These are phyloP conservation scores for Pegea sp. DNA, from an alignment of 23 tunicate genomes.

Conservation along the genomic window DNA sequence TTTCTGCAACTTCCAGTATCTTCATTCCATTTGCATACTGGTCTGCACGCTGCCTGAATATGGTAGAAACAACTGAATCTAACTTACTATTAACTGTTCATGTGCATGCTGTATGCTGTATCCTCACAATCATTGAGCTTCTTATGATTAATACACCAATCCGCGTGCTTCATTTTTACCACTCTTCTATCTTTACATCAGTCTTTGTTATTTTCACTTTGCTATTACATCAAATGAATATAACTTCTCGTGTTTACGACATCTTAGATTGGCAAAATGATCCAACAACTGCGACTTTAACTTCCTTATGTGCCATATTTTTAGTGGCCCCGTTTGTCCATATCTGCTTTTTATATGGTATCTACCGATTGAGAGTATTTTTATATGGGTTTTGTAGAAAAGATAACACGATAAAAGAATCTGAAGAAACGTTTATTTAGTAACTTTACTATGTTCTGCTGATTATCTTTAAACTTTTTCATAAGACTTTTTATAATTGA, in stretches of 20 bases:
- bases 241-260: slow-evolving; percentile 7
- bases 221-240: slow-evolving; percentile 10
- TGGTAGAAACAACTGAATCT: slow-evolving; percentile 10
- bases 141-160: slow-evolving; percentile 5
- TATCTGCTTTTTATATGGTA: no score
- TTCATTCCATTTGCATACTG: slow-evolving; percentile 14
- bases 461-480: no score
- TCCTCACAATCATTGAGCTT: slow-evolving; percentile 16
- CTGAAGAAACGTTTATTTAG: no score
- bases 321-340: no score
- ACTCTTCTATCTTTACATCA: slow-evolving; percentile 8
- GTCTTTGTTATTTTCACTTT: slow-evolving; percentile 13
- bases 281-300: slow-evolving; percentile 13
- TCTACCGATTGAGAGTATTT: no score
- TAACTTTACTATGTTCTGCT: no score
- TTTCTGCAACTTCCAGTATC: slow-evolving; percentile 10
- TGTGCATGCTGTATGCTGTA: slow-evolving; percentile 25
- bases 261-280: slow-evolving; percentile 17
- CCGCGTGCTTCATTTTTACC: slow-evolving; percentile 22
- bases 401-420: no score
- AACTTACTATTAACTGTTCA: slow-evolving; percentile 11
- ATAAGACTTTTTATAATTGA: no score
- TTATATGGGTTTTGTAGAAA: no score
- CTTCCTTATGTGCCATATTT: no score
- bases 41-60: slow-evolving; percentile 10